Conservation (phyloP, 2,797 vertebrate genomes). For the Bryconaethiops microstoma region DNA sequence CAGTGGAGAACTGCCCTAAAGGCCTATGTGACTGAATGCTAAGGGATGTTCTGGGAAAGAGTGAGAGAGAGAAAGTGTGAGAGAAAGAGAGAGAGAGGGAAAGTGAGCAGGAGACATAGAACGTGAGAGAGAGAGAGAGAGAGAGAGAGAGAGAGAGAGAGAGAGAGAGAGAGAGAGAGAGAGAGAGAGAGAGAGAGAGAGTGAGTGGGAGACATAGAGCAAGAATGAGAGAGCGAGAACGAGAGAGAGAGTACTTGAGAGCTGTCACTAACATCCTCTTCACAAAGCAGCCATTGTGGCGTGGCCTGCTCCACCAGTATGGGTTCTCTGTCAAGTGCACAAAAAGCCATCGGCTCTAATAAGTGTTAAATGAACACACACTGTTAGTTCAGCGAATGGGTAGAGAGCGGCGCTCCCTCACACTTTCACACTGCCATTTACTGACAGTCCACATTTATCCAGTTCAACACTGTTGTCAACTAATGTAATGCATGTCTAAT, state of each 20-base stretch:
- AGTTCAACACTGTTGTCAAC: neutral
- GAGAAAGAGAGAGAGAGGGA: conserved; percentile 11
- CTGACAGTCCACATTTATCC: neutral
- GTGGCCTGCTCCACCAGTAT: conserved; percentile 63
- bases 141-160: neutral
- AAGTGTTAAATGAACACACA: conserved; percentile 71
- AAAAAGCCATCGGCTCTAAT: conserved; percentile 76
- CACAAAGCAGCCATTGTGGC: conserved; percentile 59
- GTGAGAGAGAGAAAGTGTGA: conserved; percentile 27
- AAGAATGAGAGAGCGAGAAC: conserved; percentile 24
- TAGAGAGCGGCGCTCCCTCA: neutral
- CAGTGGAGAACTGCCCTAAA: conserved; percentile 41
- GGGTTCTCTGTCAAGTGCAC: conserved; percentile 73
- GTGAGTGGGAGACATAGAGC: neutral
- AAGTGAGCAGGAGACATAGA: conserved; percentile 32
- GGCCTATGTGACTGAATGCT: conserved; percentile 35
- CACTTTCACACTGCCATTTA: conserved; percentile 35
- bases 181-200: conserved; percentile 35
- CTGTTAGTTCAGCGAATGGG: conserved; percentile 16
- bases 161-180: neutral
- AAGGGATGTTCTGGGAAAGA: conserved; percentile 40
- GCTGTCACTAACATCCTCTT: conserved; percentile 67
- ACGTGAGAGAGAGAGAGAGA: neutral
- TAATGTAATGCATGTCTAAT: neutral
- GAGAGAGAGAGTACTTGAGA: conserved; percentile 64